Conservation (phyloP, 2,888 invertebrate species). For the Parapristionchus giblindavisi region DNA sequence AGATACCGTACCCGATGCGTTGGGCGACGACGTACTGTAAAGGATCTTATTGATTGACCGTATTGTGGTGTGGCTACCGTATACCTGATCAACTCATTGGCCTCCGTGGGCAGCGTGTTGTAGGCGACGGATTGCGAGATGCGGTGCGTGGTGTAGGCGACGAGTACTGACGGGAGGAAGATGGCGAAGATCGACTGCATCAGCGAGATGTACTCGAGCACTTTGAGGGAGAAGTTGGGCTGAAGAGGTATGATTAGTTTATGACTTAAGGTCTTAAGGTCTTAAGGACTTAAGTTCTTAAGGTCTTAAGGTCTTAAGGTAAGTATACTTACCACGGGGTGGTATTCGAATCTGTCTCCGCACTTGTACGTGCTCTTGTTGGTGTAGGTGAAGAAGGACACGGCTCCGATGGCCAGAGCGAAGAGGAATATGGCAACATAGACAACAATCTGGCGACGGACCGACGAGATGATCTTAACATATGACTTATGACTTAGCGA, state of each 20-base stretch:
- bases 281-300: no score
- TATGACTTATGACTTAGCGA: neutral
- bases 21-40: constrained; percentile 3
- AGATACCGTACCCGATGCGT: neutral
- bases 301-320: no score
- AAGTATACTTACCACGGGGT: constrained; percentile 22
- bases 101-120: constrained; percentile 18
- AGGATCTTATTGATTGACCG: no score
- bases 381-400: constrained; percentile 2
- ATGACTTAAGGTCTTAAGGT: no score
- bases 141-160: neutral
- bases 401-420: neutral
- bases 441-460: neutral
- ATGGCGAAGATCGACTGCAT: neutral
- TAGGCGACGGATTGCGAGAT: constrained; percentile 2
- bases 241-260: neutral
- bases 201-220: neutral
- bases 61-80: neutral
- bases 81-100: constrained; percentile 23
- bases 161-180: neutral
- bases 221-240: neutral
- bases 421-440: neutral
- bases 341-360: constrained; percentile 16
- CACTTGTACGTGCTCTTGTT: neutral
- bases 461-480: neutral